Base-by-base conservation (phyloP, 2,113 vertebrate genomes). In the Stegastes partitus region DNA sequence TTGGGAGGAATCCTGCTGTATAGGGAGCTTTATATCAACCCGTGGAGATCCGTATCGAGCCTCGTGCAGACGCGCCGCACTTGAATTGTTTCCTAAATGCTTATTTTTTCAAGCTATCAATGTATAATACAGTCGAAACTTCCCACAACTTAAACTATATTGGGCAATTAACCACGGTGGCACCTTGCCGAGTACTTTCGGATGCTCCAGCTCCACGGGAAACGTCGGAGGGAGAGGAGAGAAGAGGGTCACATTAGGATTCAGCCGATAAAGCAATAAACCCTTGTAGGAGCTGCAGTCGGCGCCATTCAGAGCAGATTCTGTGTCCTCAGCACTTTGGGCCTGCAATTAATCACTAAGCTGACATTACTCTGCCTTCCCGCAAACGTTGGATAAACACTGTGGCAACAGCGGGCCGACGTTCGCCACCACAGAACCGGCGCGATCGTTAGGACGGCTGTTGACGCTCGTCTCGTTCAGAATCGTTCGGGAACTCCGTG, bases 201-300 rank as follows among this genome's bases (percentile, higher is more conserved):
- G 83, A 85, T 83, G 67, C 70, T 63, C 81, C 39, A 14, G 65
- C 68, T 68, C 70, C 81, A 45, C 37, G 79, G 79, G 75, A 88
- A 76, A 51, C 23, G 44, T 84, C 77, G 56, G 53, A 70, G 63
- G 58, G 63, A 64, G 71, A 28, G 76, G 61, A 69, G 77, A 54
- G 77, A 84, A 86, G 74, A 74, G 87, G 86, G 81, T 87, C 82
- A 84, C 84, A 87, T 93, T 92, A 91, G 81, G 86, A 93, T 91
- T 93, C 82, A 87, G 92, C 91, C 89, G 89, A 93, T 93, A 92
- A 93, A 93, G 90, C 91, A 92, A 92, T 91, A 91, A 91, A 91
- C 76, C 85, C 90, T 87, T 87, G 87, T 89, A 78, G 79, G 83
- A 89, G 88, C 84, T 81, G 84, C 84, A 89, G 91, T 89, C 77